phyloP scores from a whole-genome alignment of 1,140 invertebrate genomes.

The Lysiphlebus fabarum region DNA sequence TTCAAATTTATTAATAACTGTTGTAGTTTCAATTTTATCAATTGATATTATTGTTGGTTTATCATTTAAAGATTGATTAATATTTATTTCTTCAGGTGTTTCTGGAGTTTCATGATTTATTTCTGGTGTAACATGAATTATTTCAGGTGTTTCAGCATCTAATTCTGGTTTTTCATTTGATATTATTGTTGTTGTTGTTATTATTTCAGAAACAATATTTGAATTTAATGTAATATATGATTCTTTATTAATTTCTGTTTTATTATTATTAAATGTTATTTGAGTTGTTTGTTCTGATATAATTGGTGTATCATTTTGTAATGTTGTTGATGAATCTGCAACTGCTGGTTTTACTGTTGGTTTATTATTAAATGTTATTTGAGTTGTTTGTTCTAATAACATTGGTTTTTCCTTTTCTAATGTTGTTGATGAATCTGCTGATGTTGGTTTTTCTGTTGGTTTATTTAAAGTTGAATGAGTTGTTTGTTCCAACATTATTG shows the following conservation, averaged over 20 bases:
- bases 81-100: conserved; percentile 27
- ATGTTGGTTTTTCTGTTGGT: too few relatives aligned
- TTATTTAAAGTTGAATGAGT: too few relatives aligned
- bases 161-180: conserved; percentile 27
- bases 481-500: too few relatives aligned
- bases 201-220: conserved; percentile 7
- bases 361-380: too few relatives aligned
- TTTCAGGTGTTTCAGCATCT: conserved; percentile 36
- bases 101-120: conserved; percentile 43
- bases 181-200: conserved; percentile 22
- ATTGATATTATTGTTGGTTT: conserved; percentile 13
- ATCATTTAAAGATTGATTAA: conserved; percentile 1
- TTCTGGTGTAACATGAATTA: conserved; percentile 44
- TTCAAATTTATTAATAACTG: background rate
- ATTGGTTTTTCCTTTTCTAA: too few relatives aligned
- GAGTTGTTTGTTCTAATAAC: too few relatives aligned
- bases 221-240: background rate
- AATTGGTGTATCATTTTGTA: too few relatives aligned
- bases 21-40: conserved; percentile 11
- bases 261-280: background rate
- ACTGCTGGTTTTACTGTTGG: too few relatives aligned
- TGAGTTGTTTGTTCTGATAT: background rate
- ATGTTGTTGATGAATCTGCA: too few relatives aligned
- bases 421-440: too few relatives aligned
- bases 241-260: conserved; percentile 1